Evolutionary conservation across 2,888 invertebrate genomes (phyloP).

Genomic region (Plagiodera versicolora): DNA sequence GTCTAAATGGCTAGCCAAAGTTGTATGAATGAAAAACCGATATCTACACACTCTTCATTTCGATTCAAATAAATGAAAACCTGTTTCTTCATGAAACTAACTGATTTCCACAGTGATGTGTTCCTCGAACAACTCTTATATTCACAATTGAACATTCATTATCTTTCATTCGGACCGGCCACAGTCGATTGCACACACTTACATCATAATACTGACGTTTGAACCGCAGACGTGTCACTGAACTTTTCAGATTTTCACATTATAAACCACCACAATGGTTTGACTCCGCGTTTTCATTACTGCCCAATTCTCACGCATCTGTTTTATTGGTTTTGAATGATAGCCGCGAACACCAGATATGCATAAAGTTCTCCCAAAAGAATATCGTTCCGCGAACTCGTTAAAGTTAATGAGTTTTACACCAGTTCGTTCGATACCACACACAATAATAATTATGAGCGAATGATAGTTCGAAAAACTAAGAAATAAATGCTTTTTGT

Average conservation of each 20-base stretch:
- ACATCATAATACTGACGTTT: slow-evolving; percentile 7
- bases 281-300: background rate
- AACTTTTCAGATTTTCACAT: background rate
- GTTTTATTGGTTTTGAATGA: background rate
- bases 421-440: too few species aligned
- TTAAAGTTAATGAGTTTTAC: too few species aligned
- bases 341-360: background rate
- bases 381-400: too few species aligned
- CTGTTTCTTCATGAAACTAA: background rate
- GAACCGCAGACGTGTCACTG: background rate
- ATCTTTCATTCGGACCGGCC: slow-evolving; percentile 6
- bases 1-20: too few species aligned
- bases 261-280: background rate
- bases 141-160: slow-evolving; percentile 3
- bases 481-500: too few species aligned
- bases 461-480: too few species aligned
- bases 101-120: slow-evolving; percentile 6
- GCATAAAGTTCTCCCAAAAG: background rate
- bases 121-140: slow-evolving; percentile 7
- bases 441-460: too few species aligned
- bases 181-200: slow-evolving; percentile 21
- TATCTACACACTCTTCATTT: background rate
- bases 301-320: background rate
- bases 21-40: background rate
- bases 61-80: slow-evolving; percentile 5